A percentile compares a stretch with the other conserved stretches of the same genome.
Conservation (phyloP, 2,888 invertebrate species). For the Caenorhabditis sinica region DNA sequence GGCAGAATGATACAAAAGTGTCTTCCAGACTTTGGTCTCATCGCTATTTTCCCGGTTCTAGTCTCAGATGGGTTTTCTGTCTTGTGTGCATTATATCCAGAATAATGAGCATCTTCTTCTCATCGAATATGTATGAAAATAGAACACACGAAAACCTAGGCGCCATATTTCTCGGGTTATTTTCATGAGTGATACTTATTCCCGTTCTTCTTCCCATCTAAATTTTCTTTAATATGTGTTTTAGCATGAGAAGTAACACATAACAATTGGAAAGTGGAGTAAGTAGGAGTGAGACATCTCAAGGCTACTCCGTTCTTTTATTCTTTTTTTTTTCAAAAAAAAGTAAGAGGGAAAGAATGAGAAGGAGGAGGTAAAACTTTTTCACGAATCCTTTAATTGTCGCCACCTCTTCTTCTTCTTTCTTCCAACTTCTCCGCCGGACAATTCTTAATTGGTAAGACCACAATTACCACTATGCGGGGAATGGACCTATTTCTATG, state of each 20-base stretch:
- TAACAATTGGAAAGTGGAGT: conserved; percentile 40
- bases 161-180: background rate
- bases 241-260: conserved; percentile 47
- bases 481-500: conserved; percentile 54
- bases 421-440: background rate
- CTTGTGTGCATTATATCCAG: conserved; percentile 4
- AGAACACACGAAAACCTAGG: background rate
- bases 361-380: conserved; percentile 47
- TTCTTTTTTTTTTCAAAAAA: conserved; percentile 18
- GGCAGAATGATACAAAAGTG: background rate
- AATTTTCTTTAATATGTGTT: conserved; percentile 7
- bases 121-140: conserved; percentile 46
- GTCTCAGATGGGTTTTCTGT: background rate
- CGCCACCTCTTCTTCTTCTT: conserved; percentile 25
- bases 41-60: background rate
- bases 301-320: conserved; percentile 55
- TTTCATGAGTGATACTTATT: background rate
- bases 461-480: conserved; percentile 64
- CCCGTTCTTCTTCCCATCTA: no score
- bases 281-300: conserved; percentile 46
- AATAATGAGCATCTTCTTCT: conserved; percentile 14
- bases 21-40: background rate
- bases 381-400: conserved; percentile 63
- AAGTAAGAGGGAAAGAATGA: conserved; percentile 31
- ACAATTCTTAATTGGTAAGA: conserved; percentile 63